Base-by-base conservation (phyloP, 2,888 invertebrate genomes). In the Andrena praecox region DNA sequence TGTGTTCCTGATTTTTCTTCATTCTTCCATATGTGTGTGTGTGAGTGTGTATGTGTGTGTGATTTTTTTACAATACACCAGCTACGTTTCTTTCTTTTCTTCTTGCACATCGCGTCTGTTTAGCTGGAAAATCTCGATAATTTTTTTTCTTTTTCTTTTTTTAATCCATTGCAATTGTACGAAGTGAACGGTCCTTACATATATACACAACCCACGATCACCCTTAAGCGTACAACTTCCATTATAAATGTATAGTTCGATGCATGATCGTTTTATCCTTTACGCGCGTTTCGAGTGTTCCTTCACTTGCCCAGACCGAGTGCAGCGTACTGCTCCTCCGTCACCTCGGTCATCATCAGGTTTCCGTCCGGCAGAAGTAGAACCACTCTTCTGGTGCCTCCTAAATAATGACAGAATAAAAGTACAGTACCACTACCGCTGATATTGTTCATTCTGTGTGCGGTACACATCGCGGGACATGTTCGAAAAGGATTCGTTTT, bases 291-390 rank as follows among this genome's bases (percentile, higher is more conserved):
- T 33, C 72, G 73, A 74, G 67, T 64, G 62, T 67, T 68, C 72
- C 77, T 90, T 94, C 95, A 94, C 95, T 96, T 91, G 94, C 95
- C 94, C 93, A 96, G 90, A 94, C 95, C 90, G 93, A 96, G 90
- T 31, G 97, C 96, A 84, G 96, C 96, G 89, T 96, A 98, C 92
- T 98, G 98, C 91, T 98, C 97, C 90, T 97, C 97, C 89, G 97
- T 97, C 82, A 98, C 96, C 94, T 98, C 97, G 6, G 98, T 98
- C 96, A 97, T 97, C 95, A 98, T 97, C 81, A 97, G 95, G 91
- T 97, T 97, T 84, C 98, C 98, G 93, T 98, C 97, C 8, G 97
- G 97, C 88, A 98, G 94, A 90, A 97, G 95, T n/a, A 98, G 95
- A 7, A 98, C 97, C 27, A 98, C 97, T 93, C 97, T 96, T 90